phyloP scores from a whole-genome alignment of 2,888 invertebrate genomes.

The Sesia bembeciformis region DNA sequence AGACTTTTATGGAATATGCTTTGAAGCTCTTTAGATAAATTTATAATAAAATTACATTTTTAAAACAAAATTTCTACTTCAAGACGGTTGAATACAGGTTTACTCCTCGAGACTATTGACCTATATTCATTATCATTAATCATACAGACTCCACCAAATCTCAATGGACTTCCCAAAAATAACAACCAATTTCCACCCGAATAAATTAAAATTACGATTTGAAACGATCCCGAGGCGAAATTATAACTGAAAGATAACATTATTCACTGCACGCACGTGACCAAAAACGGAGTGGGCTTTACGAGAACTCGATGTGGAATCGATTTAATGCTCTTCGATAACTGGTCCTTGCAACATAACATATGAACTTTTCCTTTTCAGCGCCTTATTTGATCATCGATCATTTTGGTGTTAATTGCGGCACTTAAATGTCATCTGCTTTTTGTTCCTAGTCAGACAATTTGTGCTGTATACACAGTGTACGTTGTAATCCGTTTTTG shows the following conservation, averaged over 20 bases:
- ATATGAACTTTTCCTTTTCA: not conserved
- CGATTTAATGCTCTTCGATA: not conserved
- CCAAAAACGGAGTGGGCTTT: conserved; percentile 20
- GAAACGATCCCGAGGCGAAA: conserved; percentile 14
- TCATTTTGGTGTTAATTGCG: not conserved
- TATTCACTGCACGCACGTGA: conserved; percentile 24
- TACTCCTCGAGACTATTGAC: not conserved
- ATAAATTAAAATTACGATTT: conserved; percentile 26
- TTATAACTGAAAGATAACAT: conserved; percentile 18
- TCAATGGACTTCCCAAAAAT: not conserved
- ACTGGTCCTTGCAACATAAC: not conserved
- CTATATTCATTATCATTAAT: not conserved
- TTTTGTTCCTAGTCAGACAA: too few species aligned
- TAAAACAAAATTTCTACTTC: too few species aligned
- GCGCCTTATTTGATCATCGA: not conserved
- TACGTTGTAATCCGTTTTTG: too few species aligned
- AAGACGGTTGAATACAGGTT: too few species aligned
- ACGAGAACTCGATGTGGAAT: not conserved
- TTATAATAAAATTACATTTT: too few species aligned
- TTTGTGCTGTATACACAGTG: too few species aligned
- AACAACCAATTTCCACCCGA: conserved; percentile 6
- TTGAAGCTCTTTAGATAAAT: too few species aligned
- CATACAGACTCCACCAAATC: not conserved
- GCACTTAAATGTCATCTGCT: too few species aligned
- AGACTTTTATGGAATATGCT: too few species aligned